These are phyloP conservation scores for Dryomyza anilis DNA, from an alignment of 2,888 invertebrate genomes.

Conservation along the genomic window DNA sequence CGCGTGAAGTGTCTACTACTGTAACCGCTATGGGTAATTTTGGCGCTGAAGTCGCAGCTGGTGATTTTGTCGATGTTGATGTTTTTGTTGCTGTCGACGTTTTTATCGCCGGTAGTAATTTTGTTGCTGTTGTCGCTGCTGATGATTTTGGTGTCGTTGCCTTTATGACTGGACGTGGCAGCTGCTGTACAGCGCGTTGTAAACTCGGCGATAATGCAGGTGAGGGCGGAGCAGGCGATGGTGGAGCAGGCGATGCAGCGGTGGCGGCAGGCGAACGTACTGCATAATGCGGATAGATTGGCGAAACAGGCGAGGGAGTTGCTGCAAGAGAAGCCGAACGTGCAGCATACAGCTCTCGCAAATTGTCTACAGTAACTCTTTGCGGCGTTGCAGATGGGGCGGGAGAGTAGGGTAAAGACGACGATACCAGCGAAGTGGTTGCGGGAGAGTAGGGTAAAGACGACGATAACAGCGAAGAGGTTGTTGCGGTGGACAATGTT, in stretches of 20 bases:
- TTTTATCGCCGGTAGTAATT: neutral
- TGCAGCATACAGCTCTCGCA: no score
- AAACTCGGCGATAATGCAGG: neutral
- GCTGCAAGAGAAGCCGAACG: no score
- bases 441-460: conserved; percentile 22
- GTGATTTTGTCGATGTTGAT: neutral
- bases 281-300: no score
- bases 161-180: neutral
- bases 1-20: no score
- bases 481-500: neutral
- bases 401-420: neutral
- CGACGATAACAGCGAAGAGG: no score
- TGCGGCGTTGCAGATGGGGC: neutral
- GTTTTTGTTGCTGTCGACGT: neutral
- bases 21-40: neutral
- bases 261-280: no score
- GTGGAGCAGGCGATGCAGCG: neutral
- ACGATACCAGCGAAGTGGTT: neutral
- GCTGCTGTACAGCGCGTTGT: no score
- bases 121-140: neutral
- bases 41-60: neutral
- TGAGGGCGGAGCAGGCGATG: neutral
- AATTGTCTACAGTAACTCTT: no score
- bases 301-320: no score
- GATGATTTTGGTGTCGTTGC: conserved; percentile 5